Evolutionary conservation across 2,888 invertebrate genomes (phyloP).

Genomic region (Ophion slaviceki): DNA sequence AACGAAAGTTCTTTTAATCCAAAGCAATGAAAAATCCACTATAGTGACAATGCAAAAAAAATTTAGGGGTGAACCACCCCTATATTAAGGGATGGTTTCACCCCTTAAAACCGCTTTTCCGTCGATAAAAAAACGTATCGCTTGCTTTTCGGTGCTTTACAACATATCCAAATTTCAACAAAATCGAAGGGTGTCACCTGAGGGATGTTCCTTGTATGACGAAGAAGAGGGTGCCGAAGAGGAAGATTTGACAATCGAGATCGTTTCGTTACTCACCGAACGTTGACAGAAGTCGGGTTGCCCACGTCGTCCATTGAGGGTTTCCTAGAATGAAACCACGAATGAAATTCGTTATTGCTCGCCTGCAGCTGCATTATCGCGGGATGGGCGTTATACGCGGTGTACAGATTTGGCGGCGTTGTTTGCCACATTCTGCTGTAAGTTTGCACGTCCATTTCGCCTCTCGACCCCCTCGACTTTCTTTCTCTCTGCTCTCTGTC

Average conservation of each 20-base stretch:
- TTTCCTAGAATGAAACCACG: slow-evolving; percentile 89
- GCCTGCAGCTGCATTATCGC: slow-evolving; percentile 80
- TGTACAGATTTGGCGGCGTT: slow-evolving; percentile 75
- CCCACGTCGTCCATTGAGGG: slow-evolving; percentile 94
- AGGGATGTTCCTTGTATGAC: too few relatives aligned
- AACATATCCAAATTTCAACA: too few relatives aligned
- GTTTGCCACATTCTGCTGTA: slow-evolving; percentile 80
- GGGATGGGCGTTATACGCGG: slow-evolving; percentile 78
- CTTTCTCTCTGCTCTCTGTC: background rate
- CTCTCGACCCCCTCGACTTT: slow-evolving; percentile 13
- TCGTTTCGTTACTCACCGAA: slow-evolving; percentile 89
- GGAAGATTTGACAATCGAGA: slow-evolving; percentile 11
- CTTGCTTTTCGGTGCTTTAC: too few relatives aligned
- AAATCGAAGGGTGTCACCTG: too few relatives aligned
- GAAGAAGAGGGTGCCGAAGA: background rate
- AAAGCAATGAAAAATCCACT: too few relatives aligned
- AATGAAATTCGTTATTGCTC: slow-evolving; percentile 82
- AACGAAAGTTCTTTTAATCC: too few relatives aligned
- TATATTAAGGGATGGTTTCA: background rate
- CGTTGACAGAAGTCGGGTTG: slow-evolving; percentile 93
- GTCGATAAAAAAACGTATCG: too few relatives aligned
- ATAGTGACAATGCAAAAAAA: too few relatives aligned
- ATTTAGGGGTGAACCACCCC: too few relatives aligned
- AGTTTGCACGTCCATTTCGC: slow-evolving; percentile 76
- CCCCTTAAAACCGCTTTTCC: too few relatives aligned